Percentiles rank a stretch among this genome's conserved stretches.
Conservation (phyloP, 2,888 invertebrate species). For the Drosophila kokeensis region DNA sequence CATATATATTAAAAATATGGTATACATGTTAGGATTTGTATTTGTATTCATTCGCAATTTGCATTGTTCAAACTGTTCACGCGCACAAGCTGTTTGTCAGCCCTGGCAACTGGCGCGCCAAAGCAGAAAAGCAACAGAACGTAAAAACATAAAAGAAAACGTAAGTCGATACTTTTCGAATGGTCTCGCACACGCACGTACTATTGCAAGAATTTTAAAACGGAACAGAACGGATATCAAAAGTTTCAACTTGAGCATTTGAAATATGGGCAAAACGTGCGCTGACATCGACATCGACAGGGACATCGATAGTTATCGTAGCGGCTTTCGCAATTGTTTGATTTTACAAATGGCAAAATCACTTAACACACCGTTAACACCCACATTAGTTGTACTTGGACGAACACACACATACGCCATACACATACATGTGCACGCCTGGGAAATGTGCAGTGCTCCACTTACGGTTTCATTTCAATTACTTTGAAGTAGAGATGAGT, state of each 20-base stretch:
- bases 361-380: constrained; percentile 82
- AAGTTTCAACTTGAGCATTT: constrained; percentile 53
- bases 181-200: constrained; percentile 19
- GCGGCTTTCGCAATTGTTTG: constrained; percentile 63
- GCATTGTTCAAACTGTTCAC: constrained; percentile 21
- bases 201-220: constrained; percentile 53
- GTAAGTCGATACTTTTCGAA: constrained; percentile 61
- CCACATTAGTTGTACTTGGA: constrained; percentile 79
- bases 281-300: constrained; percentile 64
- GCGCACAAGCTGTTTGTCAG: constrained; percentile 5
- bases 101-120: constrained; percentile 15
- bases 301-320: constrained; percentile 71
- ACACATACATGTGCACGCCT: constrained; percentile 20
- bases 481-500: constrained; percentile 43
- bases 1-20: not conserved
- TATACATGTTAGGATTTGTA: not conserved
- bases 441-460: constrained; percentile 58
- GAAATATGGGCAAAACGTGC: constrained; percentile 82
- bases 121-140: not conserved
- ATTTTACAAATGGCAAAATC: constrained; percentile 74
- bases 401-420: constrained; percentile 54
- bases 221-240: constrained; percentile 64
- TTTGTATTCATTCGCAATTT: constrained; percentile 9
- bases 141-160: constrained; percentile 13
- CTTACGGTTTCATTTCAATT: constrained; percentile 70